Evolutionary conservation across 2,888 invertebrate species (phyloP), one percentile per base, ranked within the genome.

Genomic region (Lagria hirta): DNA sequence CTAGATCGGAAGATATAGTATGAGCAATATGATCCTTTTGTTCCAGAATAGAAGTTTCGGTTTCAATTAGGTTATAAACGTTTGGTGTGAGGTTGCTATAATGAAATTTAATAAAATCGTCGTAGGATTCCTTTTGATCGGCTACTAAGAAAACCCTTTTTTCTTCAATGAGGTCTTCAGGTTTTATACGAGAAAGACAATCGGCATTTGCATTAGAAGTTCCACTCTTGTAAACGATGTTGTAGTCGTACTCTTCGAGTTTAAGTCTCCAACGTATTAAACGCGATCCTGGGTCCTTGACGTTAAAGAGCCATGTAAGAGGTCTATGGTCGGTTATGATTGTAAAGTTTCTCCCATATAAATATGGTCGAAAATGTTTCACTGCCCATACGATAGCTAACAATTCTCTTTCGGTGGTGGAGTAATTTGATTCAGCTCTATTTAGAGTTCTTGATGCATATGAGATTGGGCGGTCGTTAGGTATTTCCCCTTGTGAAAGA

Each of bases 401-500:
- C 13, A 35, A 20, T 27, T 42, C 26, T 27, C n/a, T 24, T 21
- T 35, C 34, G 1, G 20, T 33, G 4, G 15, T 23, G 4, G 40
- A 15, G 12, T 32, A 40, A 14, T 40, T 40, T 40, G 6, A 4
- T n/a, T 40, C 40, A 2, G 20, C 23, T 23, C 14, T 15, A 8
- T 15, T 29, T 13, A 29, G 2, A 2, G 27, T 33, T 1, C 41
- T 1, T 8, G 15, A 12, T 1, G 21, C 18, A 15, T 32, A 38
- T 3, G 17, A 15, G 1, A 38, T 38, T 1, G 38, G 38, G 28
- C 3, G 12, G 13, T 26, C 26, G 4, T 10, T 10, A 3, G 4
- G 11, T 4, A 7, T 3, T n/a, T 3, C n/a, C 7, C 30, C 30
- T 43, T 68, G 66, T 0, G 60, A 54, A 3, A 62, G 34, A 2